Conservation (phyloP, 2,113 vertebrate species). For the Butorides virescens region DNA sequence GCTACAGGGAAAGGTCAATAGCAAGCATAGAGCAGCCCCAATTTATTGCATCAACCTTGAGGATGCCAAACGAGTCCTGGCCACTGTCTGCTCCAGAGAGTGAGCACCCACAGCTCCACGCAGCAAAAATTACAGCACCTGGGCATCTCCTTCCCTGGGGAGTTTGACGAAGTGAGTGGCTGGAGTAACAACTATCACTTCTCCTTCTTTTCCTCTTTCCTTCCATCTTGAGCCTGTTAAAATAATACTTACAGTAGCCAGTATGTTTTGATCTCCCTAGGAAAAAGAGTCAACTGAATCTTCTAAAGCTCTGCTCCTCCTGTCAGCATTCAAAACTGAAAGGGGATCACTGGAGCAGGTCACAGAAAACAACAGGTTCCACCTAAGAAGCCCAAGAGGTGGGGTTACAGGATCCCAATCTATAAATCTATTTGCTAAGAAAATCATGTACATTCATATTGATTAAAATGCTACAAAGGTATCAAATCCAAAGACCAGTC, state of each 20-base stretch:
- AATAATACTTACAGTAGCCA: background rate
- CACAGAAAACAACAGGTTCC: background rate
- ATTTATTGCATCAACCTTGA: background rate
- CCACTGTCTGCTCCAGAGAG: background rate
- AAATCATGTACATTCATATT: background rate
- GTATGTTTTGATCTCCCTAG: background rate
- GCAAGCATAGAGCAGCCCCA: accelerated
- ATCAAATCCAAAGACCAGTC: background rate
- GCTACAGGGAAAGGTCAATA: background rate
- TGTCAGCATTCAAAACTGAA: background rate
- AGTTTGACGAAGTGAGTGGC: background rate
- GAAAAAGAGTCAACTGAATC: background rate
- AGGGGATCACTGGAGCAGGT: background rate
- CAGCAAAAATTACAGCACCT: background rate
- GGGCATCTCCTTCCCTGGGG: background rate
- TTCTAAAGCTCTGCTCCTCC: background rate
- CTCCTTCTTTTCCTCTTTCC: background rate
- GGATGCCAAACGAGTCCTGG: background rate
- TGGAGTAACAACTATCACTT: background rate
- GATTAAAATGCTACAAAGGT: background rate
- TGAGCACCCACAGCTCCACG: background rate
- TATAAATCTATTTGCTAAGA: background rate
- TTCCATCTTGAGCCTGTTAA: background rate
- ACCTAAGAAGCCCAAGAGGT: background rate
- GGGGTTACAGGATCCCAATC: background rate